Base-by-base conservation (phyloP, 2,888 invertebrate species). In the Lycaena phlaeas region DNA sequence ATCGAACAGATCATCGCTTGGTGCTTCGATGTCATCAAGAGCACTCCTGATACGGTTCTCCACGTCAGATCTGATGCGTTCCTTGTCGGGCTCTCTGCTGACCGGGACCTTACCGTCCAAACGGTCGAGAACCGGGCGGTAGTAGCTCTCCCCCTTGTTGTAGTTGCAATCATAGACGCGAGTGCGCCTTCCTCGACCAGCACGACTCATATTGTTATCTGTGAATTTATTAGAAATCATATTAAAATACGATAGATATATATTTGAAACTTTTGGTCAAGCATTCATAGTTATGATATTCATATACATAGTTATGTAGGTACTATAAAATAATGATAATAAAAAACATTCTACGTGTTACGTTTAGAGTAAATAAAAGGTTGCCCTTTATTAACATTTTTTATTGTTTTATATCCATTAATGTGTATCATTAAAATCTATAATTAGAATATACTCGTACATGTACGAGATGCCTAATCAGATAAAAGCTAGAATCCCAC, bases 161-260 rank as follows among this genome's bases (percentile, higher is more conserved):
- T 93, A 94, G 73, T 94, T 94, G 70, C 92, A 92, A 63, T 94
- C 92, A 68, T 95, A 94, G 59, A 94, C 90, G 70, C 91, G 91
- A 17, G 94, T 94, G 64, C 91, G 89, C 57, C 93, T 87, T 50
- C 92, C 91, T 68, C 92, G 58, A 38, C 78, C 77, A 46, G 81
- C 45, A 36, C 82, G 79, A 59, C 82, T 82, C 82, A 82, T 81
- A 26, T 49, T 67, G 48, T 4, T 27, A 6, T 43, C 34, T 34
- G 34, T 22, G 11, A 22, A 34, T 22, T 4, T 9, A 3, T 22
- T 12, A 22, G 22, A 3, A 6, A 22, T 4, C n/a, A n/a, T 6
- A 22, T 22, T 22, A 22, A 9, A 22, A 5, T 22, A 7, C 18
- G 4, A 18, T 5, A 18, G 18, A 18, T 18, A 18, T 18, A 18